Percentiles rank a stretch among this genome's conserved stretches.
Evolutionary conservation across 2,888 invertebrate genomes (phyloP).

Genomic region (Glyphotaelius pellucidus): DNA sequence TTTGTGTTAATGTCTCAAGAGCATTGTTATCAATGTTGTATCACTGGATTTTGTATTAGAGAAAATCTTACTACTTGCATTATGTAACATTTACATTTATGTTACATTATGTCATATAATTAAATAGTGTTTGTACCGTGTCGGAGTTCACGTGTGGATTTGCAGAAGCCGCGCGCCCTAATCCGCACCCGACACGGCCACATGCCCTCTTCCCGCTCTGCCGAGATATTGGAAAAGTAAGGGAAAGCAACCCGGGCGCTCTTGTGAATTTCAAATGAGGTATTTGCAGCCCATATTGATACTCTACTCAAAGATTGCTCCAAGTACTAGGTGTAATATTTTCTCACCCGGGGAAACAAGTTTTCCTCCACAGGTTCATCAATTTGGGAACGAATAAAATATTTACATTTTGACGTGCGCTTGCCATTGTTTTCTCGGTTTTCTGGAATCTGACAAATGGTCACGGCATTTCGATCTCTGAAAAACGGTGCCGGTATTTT

Average conservation of each 20-base stretch:
- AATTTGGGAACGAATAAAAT: not conserved
- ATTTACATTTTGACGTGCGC: not conserved
- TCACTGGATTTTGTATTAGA: too few species aligned
- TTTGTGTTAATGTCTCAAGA: too few species aligned
- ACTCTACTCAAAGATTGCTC: conserved; percentile 7
- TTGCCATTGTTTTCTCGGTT: not conserved
- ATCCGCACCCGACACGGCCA: not conserved
- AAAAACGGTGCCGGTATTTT: not conserved
- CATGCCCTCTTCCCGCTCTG: not conserved
- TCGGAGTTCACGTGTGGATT: not conserved
- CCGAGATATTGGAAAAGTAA: conserved; percentile 20
- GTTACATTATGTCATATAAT: not conserved
- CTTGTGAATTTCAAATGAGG: conserved; percentile 15
- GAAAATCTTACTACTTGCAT: too few species aligned
- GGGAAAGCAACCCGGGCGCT: not conserved
- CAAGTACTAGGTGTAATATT: not conserved
- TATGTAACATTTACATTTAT: too few species aligned
- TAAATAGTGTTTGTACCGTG: not conserved
- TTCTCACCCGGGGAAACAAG: not conserved
- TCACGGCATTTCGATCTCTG: not conserved
- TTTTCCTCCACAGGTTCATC: not conserved
- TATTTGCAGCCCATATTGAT: conserved; percentile 4
- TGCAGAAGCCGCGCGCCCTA: not conserved
- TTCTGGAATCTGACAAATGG: not conserved
- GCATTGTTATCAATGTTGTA: too few species aligned